A percentile compares a stretch with the other conserved stretches of the same genome.
Evolutionary conservation across 2,113 vertebrate species (phyloP).

Genomic region (Gadus macrocephalus): DNA sequence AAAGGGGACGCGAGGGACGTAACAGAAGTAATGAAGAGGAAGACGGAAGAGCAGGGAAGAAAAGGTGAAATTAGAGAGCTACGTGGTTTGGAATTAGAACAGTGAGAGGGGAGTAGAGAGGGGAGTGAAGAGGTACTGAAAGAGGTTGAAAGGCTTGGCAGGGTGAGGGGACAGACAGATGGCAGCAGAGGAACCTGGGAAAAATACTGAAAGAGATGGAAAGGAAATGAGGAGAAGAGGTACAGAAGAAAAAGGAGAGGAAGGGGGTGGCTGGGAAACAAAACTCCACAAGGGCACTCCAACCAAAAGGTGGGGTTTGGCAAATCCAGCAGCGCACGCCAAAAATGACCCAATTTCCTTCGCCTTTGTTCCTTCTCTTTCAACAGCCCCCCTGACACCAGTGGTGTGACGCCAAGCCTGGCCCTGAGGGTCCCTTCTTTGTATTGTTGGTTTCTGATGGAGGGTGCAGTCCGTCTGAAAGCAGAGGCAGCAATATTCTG

Average conservation of each 20-base stretch:
- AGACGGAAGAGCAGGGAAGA: conserved; percentile 27
- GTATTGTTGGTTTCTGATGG: no score
- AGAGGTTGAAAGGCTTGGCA: not conserved
- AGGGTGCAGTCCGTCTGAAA: no score
- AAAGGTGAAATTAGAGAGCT: not conserved
- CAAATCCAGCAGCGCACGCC: not conserved
- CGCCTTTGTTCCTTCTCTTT: no score
- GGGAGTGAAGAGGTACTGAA: not conserved
- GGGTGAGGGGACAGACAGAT: not conserved
- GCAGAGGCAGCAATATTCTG: no score
- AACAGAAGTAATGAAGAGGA: conserved; percentile 34
- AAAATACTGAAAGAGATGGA: not conserved
- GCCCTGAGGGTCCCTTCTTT: no score
- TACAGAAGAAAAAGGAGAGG: not conserved
- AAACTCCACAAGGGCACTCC: conserved; percentile 57
- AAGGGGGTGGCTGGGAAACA: conserved; percentile 41
- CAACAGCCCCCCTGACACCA: no score
- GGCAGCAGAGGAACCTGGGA: not conserved
- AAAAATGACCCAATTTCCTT: no score
- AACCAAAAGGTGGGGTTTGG: conserved; percentile 27
- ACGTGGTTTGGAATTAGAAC: not conserved
- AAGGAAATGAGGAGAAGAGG: not conserved
- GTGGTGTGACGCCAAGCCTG: no score
- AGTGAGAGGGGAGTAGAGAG: not conserved
- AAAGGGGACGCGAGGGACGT: not conserved